phyloP scores from a whole-genome alignment of 2,888 invertebrate genomes.

The Acrobasis repandana region DNA sequence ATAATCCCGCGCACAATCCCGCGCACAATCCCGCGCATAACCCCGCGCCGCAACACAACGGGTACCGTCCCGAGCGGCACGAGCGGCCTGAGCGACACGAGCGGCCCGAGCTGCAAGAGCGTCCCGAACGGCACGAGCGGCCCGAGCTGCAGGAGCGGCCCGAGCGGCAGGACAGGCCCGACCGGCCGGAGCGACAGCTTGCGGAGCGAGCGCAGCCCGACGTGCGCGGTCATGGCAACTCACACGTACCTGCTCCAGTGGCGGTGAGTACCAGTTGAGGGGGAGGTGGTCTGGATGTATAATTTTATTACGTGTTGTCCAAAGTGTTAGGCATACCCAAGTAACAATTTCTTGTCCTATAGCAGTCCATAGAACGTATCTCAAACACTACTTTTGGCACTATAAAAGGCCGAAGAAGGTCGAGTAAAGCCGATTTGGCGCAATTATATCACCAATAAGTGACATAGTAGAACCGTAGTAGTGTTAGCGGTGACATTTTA shows the following conservation, averaged over 20 bases:
- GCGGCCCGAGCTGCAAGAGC: not conserved
- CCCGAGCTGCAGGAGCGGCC: conserved; percentile 25
- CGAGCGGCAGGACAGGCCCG: conserved; percentile 24
- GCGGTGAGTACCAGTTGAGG: conserved; percentile 2
- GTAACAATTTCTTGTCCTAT: too few species aligned
- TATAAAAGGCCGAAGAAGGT: too few species aligned
- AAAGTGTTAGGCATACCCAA: too few species aligned
- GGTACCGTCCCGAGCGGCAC: conserved; percentile 26
- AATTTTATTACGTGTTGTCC: too few species aligned
- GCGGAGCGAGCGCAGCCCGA: conserved; percentile 23
- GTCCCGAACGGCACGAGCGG: conserved; percentile 15
- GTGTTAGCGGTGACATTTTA: too few species aligned
- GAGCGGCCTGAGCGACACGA: not conserved
- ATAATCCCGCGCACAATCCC: conserved; percentile 33
- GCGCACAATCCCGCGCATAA: conserved; percentile 27
- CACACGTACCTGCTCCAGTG: not conserved
- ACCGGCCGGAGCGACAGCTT: conserved; percentile 20
- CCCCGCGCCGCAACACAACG: conserved; percentile 32
- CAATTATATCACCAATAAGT: too few species aligned
- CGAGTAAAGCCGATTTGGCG: too few species aligned
- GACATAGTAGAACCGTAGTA: too few species aligned
- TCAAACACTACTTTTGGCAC: too few species aligned
- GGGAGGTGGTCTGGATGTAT: too few species aligned
- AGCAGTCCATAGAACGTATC: too few species aligned
- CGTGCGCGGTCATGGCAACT: not conserved